A percentile compares a stretch with the other conserved stretches of the same genome.
Evolutionary conservation across 35 echinoderm and acorn worm species (phyloP).

Genomic region (Diadema setosum): DNA sequence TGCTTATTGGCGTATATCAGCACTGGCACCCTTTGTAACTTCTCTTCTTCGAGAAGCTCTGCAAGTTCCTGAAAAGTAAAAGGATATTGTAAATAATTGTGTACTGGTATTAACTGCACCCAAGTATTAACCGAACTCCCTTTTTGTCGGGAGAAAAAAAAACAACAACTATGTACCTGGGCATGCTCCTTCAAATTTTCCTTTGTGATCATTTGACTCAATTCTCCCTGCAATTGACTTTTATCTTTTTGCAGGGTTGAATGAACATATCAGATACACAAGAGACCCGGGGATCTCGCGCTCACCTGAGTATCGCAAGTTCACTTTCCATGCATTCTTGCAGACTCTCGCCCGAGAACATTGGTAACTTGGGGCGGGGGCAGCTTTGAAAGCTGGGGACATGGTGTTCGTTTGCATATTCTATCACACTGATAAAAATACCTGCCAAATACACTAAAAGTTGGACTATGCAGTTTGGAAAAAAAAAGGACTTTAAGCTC

Average conservation of each 20-base stretch:
- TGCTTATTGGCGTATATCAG: conserved; percentile 74
- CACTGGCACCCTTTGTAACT: conserved; percentile 19
- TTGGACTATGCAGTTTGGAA: too few relatives aligned
- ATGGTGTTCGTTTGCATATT: too few relatives aligned
- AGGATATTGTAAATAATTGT: background rate
- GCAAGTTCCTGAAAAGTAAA: conserved; percentile 30
- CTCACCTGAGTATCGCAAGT: too few relatives aligned
- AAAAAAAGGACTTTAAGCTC: too few relatives aligned
- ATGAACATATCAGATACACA: too few relatives aligned
- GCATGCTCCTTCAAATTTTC: background rate
- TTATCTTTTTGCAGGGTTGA: background rate
- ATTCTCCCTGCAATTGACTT: background rate
- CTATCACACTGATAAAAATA: too few relatives aligned
- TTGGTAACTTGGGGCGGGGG: too few relatives aligned
- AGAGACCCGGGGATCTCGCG: too few relatives aligned
- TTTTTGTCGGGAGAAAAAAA: background rate
- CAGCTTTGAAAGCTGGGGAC: too few relatives aligned
- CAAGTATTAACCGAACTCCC: background rate
- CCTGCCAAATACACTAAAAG: too few relatives aligned
- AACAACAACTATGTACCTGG: background rate
- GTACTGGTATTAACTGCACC: background rate
- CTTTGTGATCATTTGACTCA: background rate
- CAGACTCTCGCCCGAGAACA: too few relatives aligned
- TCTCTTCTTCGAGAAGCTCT: conserved; percentile 45
- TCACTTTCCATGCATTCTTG: too few relatives aligned